These are phyloP conservation scores for Bradypus variegatus DNA, from an alignment of 2,797 vertebrate species.

Conservation along the genomic window DNA sequence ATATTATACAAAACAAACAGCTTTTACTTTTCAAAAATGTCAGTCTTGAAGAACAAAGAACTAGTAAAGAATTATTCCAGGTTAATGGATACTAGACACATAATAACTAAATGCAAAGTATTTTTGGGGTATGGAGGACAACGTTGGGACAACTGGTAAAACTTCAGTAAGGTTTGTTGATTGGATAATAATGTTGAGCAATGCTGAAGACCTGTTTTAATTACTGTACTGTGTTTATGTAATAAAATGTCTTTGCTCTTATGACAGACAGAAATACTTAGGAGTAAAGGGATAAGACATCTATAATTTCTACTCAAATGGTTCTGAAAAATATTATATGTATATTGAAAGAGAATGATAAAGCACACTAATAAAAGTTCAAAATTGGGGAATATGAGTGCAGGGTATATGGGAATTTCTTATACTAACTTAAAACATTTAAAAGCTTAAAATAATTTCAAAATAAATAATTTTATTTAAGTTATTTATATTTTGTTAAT, in stretches of 20 bases:
- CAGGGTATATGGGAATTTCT: neutral
- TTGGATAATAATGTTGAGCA: neutral
- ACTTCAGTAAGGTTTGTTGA: neutral
- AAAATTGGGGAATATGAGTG: neutral
- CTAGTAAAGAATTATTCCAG: neutral
- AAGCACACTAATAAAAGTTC: neutral
- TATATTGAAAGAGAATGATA: neutral
- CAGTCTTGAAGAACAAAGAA: neutral
- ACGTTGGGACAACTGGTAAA: neutral
- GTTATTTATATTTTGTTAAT: neutral
- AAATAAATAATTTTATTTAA: neutral
- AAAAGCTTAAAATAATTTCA: slow-evolving; percentile 17
- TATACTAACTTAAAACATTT: neutral
- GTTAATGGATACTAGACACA: neutral
- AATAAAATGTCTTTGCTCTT: slow-evolving; percentile 10
- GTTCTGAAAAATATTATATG: neutral
- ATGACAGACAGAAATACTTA: slow-evolving; percentile 9
- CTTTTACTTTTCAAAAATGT: neutral
- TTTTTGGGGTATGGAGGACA: neutral
- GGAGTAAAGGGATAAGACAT: neutral
- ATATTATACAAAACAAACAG: neutral
- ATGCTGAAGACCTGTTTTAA: neutral
- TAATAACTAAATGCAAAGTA: neutral
- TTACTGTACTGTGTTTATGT: neutral
- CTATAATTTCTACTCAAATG: neutral